These are phyloP conservation scores for Champsocephalus esox DNA, from an alignment of 2,797 vertebrate genomes.

Conservation along the genomic window DNA sequence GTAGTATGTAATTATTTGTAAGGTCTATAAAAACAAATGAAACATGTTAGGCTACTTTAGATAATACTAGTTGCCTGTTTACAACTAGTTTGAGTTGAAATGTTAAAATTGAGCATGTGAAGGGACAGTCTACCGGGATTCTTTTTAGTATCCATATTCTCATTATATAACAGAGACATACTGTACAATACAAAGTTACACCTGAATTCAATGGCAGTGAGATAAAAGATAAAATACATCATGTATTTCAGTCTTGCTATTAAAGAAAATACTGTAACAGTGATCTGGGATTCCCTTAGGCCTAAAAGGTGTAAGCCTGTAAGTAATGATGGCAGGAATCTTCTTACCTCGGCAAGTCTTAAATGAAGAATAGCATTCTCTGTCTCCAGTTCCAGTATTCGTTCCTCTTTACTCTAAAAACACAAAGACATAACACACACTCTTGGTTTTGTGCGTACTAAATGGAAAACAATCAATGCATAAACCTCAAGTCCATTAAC, in stretches of 20 bases:
- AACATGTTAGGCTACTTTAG: background rate
- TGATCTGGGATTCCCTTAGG: background rate
- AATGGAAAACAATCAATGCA: background rate
- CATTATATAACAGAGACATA: background rate
- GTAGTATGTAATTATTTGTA: too few relatives aligned
- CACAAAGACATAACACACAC: background rate
- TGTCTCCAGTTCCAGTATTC: slow-evolving; percentile 88
- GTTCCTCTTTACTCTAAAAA: slow-evolving; percentile 89
- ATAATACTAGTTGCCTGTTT: background rate
- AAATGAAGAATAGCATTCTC: slow-evolving; percentile 90
- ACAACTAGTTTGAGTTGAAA: background rate
- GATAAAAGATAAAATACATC: too few relatives aligned
- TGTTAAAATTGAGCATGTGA: background rate
- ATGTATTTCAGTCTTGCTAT: background rate
- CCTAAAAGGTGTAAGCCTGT: background rate
- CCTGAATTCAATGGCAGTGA: background rate
- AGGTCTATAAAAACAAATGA: background rate
- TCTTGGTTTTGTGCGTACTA: background rate
- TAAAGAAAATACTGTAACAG: background rate
- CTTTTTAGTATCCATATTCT: background rate
- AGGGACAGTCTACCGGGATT: background rate
- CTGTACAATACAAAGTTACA: background rate
- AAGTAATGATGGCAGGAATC: slow-evolving; percentile 19
- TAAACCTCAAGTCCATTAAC: background rate
- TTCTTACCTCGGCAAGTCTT: slow-evolving; percentile 87